A percentile compares a stretch with the other conserved stretches of the same genome.
Evolutionary conservation across 2,888 invertebrate genomes (phyloP).

Genomic region (Alsophila aescularia): DNA sequence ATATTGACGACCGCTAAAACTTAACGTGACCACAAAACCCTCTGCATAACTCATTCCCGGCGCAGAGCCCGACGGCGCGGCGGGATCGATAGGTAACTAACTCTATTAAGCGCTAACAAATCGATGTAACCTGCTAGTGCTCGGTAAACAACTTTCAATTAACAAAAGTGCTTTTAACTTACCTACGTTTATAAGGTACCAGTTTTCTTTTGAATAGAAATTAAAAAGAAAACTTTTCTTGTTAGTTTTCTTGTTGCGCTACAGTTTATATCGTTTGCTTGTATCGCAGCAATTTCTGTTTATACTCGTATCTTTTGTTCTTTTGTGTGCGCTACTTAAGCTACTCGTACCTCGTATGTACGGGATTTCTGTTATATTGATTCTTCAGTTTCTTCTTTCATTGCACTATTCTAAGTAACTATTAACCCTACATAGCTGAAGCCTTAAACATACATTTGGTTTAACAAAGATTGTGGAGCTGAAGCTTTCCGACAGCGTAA

Average conservation of each 20-base stretch:
- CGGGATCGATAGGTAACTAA: conserved; percentile 29
- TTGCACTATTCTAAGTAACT: no score
- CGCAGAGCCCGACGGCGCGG: conserved; percentile 26
- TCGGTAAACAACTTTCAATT: conserved; percentile 32
- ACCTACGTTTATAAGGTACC: conserved; percentile 17
- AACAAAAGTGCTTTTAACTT: conserved; percentile 25
- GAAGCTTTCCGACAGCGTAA: no score
- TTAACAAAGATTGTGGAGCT: no score
- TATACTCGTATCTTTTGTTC: no score
- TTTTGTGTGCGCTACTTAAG: no score
- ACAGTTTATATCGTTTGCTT: not conserved
- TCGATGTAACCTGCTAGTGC: conserved; percentile 28
- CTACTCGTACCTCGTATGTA: no score
- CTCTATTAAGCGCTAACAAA: conserved; percentile 23
- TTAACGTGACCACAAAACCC: conserved; percentile 48
- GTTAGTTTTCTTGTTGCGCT: conserved; percentile 13
- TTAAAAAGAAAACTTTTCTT: no score
- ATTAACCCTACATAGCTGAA: no score
- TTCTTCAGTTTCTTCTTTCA: no score
- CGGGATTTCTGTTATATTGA: no score
- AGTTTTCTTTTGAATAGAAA: conserved; percentile 10
- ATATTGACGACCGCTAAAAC: conserved; percentile 59
- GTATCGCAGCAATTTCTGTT: not conserved
- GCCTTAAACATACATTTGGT: no score
- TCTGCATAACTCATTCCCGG: conserved; percentile 44